Evolutionary conservation across 2,888 invertebrate species (phyloP), one percentile per base, ranked within the genome.

Genomic region (Pyrocoelia pectoralis): DNA sequence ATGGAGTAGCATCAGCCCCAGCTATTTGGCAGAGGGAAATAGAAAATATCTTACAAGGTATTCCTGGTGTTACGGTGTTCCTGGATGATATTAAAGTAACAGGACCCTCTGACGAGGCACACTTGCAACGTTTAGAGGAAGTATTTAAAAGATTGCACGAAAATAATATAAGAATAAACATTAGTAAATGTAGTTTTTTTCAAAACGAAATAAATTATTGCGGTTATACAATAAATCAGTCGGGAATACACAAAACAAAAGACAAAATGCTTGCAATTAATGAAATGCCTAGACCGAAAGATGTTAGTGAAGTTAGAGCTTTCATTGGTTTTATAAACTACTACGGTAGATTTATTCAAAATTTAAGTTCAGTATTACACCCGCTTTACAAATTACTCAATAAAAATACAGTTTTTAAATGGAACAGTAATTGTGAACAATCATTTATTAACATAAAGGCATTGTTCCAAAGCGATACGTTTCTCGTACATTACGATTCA

Each of bases 281-380:
- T n/a, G 4, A 49, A 19, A 13, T n/a, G 18, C n/a, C 10, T n/a
- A 17, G 13, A 24, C 49, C 49, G 2, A 49, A 49, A 19, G 24
- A 49, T 49, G 13, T 19, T 5, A n/a, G n/a, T n/a, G n/a, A 49
- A 49, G 9, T 49, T 1, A 17, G 24, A 12, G 18, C 49, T 49
- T 43, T 43, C 15, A 14, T 43, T 12, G 43, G 43, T 14, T 43
- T 43, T 12, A 14, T 43, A 14, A 43, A 19, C 24, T 79, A 77
- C 66, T 77, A 80, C 57, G 73, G 71, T 2, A 65, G 72, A 38
- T 79, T 78, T 58, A 61, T 79, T 1, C 58, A 71, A 68, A 72
- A 77, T 54, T 56, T 73, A 46, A 72, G 74, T 15, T 64, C 68
- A 3, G 59, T 75, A 14, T 12, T 76, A 9, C 68, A 71, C 54